These are phyloP conservation scores for Drosophila paucipuncta DNA, from an alignment of 2,888 invertebrate genomes.

Conservation along the genomic window DNA sequence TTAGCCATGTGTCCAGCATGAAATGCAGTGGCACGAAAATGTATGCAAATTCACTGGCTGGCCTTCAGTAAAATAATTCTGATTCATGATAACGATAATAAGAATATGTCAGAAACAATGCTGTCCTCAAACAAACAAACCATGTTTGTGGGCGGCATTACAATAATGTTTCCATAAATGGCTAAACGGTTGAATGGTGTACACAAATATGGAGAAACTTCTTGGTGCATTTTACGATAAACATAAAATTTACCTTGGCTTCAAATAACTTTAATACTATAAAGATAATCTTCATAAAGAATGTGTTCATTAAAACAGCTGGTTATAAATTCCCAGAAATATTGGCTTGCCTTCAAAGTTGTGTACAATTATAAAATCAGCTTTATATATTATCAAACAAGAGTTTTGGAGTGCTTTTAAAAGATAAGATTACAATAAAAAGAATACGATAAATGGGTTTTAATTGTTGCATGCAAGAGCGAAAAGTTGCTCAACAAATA, in stretches of 20 bases:
- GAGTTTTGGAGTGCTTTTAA: background rate
- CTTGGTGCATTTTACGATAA: background rate
- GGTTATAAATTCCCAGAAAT: background rate
- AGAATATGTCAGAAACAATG: background rate
- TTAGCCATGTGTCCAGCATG: conserved; percentile 40
- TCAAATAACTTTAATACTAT: background rate
- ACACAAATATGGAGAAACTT: background rate
- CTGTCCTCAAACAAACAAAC: background rate
- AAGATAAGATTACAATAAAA: background rate
- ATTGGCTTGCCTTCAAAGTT: background rate
- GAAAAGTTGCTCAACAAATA: conserved; percentile 2
- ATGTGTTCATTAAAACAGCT: background rate
- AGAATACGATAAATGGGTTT: background rate
- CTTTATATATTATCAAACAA: background rate
- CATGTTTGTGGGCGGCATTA: background rate
- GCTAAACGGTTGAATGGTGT: background rate
- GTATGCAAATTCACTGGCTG: conserved; percentile 61
- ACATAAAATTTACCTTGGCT: background rate
- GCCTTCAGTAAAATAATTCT: conserved; percentile 37
- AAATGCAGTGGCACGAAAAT: conserved; percentile 57
- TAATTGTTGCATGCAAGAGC: background rate
- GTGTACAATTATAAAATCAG: background rate
- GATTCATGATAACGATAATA: conserved; percentile 33
- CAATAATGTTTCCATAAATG: background rate
- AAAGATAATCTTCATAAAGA: background rate